phyloP scores from a whole-genome alignment of 2,113 vertebrate genomes.

The Hymenochirus boettgeri region DNA sequence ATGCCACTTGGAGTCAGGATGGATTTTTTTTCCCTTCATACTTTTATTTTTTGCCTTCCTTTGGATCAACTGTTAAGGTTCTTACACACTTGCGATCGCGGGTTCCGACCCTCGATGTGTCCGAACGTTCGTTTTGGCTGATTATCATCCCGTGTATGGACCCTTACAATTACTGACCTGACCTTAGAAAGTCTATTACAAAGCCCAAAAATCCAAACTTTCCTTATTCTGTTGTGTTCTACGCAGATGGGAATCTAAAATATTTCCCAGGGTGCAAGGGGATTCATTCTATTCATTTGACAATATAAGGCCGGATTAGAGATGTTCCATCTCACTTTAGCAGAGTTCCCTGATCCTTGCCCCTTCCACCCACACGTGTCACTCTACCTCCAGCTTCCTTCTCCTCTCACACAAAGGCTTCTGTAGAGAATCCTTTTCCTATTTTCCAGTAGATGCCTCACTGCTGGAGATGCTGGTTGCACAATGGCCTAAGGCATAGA shows the following conservation, averaged over 20 bases:
- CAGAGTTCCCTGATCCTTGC: constrained; percentile 9
- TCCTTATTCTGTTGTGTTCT: neutral
- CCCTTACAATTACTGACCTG: neutral
- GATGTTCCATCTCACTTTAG: constrained; percentile 4
- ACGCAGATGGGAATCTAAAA: neutral
- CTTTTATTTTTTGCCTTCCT: too few relatives aligned
- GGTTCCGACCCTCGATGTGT: too few relatives aligned
- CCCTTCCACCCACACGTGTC: constrained; percentile 32
- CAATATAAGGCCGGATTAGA: constrained; percentile 3
- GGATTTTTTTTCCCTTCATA: too few relatives aligned
- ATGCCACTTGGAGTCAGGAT: too few relatives aligned
- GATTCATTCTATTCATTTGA: constrained; percentile 9
- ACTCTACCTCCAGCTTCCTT: constrained; percentile 20
- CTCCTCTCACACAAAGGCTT: constrained; percentile 24
- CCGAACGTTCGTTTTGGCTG: too few relatives aligned
- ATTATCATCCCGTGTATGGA: too few relatives aligned
- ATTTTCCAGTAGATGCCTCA: constrained; percentile 22
- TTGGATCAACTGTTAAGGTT: too few relatives aligned
- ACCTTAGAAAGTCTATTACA: neutral
- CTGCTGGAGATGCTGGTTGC: constrained; percentile 9
- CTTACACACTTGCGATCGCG: too few relatives aligned
- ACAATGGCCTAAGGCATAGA: constrained; percentile 20
- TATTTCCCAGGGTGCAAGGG: constrained; percentile 15
- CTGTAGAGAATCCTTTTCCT: constrained; percentile 20
- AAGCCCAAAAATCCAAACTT: neutral